phyloP scores from a whole-genome alignment of 2,888 invertebrate genomes.

The Halocaridina rubra region DNA sequence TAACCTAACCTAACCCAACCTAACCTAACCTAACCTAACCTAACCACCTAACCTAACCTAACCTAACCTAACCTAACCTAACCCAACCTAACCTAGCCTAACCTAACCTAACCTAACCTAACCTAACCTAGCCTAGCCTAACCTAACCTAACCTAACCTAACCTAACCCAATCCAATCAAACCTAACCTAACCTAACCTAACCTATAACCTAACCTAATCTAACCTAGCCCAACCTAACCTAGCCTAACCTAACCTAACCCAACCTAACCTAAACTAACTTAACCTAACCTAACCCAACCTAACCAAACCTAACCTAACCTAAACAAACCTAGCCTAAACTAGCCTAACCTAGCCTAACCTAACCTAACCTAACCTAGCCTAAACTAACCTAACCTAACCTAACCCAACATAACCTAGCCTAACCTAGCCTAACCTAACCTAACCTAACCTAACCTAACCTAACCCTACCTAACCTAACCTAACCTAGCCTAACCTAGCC shows the following conservation, averaged over 20 bases:
- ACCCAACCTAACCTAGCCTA: not conserved
- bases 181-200: conserved; percentile 1
- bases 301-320: not conserved
- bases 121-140: not conserved
- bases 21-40: conserved; percentile 41
- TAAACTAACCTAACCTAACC: not conserved
- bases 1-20: conserved; percentile 57
- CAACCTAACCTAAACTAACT: not conserved
- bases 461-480: conserved; percentile 18
- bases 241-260: conserved; percentile 4
- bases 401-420: conserved; percentile 5
- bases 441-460: conserved; percentile 20
- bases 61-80: conserved; percentile 15
- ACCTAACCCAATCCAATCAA: conserved; percentile 5
- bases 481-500: conserved; percentile 20
- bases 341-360: not conserved
- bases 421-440: conserved; percentile 17
- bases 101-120: conserved; percentile 1
- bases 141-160: conserved; percentile 13
- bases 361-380: conserved; percentile 8
- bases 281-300: not conserved
- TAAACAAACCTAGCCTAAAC: conserved; percentile 4
- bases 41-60: conserved; percentile 3
- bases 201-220: conserved; percentile 13
- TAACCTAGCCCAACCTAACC: conserved; percentile 10